Base-by-base conservation (phyloP, 2,113 vertebrate species). In the Pica pica region DNA sequence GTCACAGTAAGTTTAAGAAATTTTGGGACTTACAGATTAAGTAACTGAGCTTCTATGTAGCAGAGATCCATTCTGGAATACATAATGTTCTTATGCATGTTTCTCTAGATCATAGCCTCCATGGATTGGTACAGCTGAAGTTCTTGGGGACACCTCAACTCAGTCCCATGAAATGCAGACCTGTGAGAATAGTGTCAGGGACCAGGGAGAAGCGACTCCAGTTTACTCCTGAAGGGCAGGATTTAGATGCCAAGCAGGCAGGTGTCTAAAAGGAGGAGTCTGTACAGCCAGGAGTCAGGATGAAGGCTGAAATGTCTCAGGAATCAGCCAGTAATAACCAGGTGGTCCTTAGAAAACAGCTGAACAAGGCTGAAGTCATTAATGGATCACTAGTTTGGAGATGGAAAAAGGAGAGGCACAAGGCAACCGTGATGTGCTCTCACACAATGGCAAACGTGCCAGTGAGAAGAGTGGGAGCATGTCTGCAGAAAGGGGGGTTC, bases 401-500 rank as follows among this genome's bases (percentile, higher is more conserved):
- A 42, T 47, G 35, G 44, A n/a, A 61, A 7, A 46, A 16, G 33
- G 28, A 23, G 47, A 76, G 33, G 28, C 3, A 4, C 20, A 8
- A 50, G 49, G 33, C 30, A 39, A 12, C 35, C 1, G 1, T 30
- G 41, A 55, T 35, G 14, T 78, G 55, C 78, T 81, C 73, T 37
- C 47, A 10, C 21, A 6, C 13, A 5, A 6, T 4, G 24, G 11
- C 28, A 1, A 2, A 7, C 4, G 16, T 42, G 46, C 65, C 46
- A n/a, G 24, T 4, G 59, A 30, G 35, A 3, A 27, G 59, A 67
- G 30, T 26, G 42, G 71, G 35, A 68, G 49, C 35, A 4, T 3
- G 13, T 28, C 53, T 68, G 37, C 63, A 64, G 76, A 61, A 33
- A 33, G 10, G 24, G 47, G 22, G 12, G 13, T 31, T 89, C 63